These are phyloP conservation scores for Acanthosepion esculentum DNA, from an alignment of 2,888 invertebrate genomes.

Conservation along the genomic window DNA sequence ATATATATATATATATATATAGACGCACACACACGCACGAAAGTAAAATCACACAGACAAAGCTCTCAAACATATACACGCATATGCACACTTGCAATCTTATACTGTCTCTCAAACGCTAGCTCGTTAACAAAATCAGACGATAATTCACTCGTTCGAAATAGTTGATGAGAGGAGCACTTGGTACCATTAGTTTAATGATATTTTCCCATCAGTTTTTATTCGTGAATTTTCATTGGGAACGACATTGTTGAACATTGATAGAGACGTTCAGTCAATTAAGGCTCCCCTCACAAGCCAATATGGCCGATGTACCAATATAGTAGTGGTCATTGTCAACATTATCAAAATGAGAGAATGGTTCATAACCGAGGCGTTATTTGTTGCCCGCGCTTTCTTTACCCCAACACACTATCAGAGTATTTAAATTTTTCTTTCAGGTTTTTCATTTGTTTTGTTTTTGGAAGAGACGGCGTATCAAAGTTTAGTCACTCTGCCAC, in stretches of 20 bases:
- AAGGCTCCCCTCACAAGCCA: neutral
- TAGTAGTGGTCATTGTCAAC: neutral
- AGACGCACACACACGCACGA: too few relatives aligned
- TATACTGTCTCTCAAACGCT: neutral
- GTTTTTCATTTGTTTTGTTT: neutral
- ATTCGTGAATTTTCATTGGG: constrained; percentile 13
- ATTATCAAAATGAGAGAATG: neutral
- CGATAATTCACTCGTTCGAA: constrained; percentile 17
- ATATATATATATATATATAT: too few relatives aligned
- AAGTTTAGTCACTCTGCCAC: too few relatives aligned
- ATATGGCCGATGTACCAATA: neutral
- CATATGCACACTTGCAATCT: neutral
- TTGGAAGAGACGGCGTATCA: neutral
- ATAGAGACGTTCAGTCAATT: constrained; percentile 11
- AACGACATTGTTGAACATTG: constrained; percentile 20
- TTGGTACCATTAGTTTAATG: constrained; percentile 14
- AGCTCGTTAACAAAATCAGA: neutral
- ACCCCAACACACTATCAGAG: neutral
- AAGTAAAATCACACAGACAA: too few relatives aligned
- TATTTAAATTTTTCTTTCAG: neutral
- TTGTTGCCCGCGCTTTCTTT: neutral
- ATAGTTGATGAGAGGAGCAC: neutral
- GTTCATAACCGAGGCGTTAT: neutral
- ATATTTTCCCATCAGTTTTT: constrained; percentile 33
- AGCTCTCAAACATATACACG: neutral